Conservation (phyloP, 2,113 vertebrate genomes). For the Scopus umbretta region DNA sequence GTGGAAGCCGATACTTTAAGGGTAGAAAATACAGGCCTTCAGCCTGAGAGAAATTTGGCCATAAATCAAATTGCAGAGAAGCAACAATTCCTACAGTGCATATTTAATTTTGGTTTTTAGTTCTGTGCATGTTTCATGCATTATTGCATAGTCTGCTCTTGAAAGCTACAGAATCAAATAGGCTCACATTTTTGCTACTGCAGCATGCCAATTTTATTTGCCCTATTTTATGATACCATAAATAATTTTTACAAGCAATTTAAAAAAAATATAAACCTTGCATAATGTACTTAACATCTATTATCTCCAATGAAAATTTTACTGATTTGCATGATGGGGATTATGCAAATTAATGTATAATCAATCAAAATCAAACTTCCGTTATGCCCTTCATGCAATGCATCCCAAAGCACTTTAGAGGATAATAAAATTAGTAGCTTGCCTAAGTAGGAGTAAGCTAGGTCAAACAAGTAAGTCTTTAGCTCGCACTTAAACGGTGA, state of each 20-base stretch:
- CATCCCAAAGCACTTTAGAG: not conserved
- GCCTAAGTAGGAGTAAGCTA: slow-evolving; percentile 17
- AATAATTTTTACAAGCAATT: slow-evolving; percentile 47
- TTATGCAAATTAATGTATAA: slow-evolving; percentile 32
- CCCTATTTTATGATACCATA: slow-evolving; percentile 11
- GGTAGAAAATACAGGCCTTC: not conserved
- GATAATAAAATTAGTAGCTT: slow-evolving; percentile 53
- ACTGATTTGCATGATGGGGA: slow-evolving; percentile 25
- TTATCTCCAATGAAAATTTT: slow-evolving; percentile 43
- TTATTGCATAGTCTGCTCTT: not conserved
- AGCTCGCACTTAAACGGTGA: not conserved
- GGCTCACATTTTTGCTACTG: not conserved
- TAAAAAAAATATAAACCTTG: not conserved
- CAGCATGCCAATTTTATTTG: slow-evolving; percentile 5
- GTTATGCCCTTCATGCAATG: not conserved
- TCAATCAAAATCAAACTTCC: slow-evolving; percentile 29
- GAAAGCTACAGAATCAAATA: not conserved
- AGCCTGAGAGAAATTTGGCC: not conserved
- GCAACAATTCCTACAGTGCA: not conserved
- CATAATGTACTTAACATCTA: slow-evolving; percentile 35
- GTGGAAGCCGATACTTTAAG: not conserved
- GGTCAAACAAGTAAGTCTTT: slow-evolving; percentile 18
- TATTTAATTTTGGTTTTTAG: not conserved
- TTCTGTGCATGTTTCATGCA: not conserved
- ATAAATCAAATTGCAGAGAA: not conserved